These are phyloP conservation scores for Oryzias woworae DNA, from an alignment of 2,113 vertebrate genomes.

Conservation along the genomic window DNA sequence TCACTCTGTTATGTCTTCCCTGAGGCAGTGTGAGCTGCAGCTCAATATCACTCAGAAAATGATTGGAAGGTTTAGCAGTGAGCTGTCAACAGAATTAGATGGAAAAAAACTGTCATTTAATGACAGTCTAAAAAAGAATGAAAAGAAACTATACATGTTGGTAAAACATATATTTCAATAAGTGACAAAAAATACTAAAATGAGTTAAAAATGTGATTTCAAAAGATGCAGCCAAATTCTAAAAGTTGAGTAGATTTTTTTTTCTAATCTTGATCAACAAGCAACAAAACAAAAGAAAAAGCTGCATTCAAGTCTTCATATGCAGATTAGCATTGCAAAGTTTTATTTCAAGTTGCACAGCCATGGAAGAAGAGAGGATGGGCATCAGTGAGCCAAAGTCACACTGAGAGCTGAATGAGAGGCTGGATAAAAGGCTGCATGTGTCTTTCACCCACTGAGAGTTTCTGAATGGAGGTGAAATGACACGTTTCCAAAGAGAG, in stretches of 20 bases:
- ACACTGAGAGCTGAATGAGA: conserved; percentile 43
- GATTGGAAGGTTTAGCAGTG: conserved; percentile 24
- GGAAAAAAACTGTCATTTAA: too few relatives aligned
- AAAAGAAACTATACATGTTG: too few relatives aligned
- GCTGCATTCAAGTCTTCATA: not conserved
- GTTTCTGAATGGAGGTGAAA: conserved; percentile 56
- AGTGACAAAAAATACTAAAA: too few relatives aligned
- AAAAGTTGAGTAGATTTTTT: too few relatives aligned
- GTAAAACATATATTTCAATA: too few relatives aligned
- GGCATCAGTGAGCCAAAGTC: conserved; percentile 20
- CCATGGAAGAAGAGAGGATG: conserved; percentile 7
- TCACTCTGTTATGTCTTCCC: conserved; percentile 27
- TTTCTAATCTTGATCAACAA: too few relatives aligned
- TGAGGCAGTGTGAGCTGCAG: conserved; percentile 35
- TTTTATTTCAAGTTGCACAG: conserved; percentile 15
- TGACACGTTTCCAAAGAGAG: conserved; percentile 49
- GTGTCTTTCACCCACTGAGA: conserved; percentile 46
- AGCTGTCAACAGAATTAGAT: conserved; percentile 28
- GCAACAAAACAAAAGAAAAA: too few relatives aligned
- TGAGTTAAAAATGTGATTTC: too few relatives aligned
- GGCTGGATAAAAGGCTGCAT: conserved; percentile 41
- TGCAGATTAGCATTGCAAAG: conserved; percentile 32
- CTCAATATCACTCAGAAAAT: conserved; percentile 26
- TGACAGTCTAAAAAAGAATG: too few relatives aligned
- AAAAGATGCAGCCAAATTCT: too few relatives aligned